Conservation (phyloP, 2,888 invertebrate species). For the Leptarthrus brevirostris region DNA sequence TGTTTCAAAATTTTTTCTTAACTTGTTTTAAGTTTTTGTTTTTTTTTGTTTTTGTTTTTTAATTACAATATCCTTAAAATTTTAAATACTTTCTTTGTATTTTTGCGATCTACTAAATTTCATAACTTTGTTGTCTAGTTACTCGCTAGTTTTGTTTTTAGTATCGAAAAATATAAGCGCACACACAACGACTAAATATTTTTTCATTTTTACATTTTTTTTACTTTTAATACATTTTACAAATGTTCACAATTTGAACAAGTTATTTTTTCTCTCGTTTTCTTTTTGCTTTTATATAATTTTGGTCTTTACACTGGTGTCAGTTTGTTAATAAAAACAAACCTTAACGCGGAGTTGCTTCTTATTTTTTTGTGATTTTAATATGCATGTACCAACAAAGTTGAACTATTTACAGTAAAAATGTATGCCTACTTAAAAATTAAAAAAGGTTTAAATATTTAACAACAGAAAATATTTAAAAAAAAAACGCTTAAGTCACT, state of each 20-base stretch:
- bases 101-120: slow-evolving; percentile 14
- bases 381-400: slow-evolving; percentile 47
- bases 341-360: slow-evolving; percentile 23
- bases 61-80: slow-evolving; percentile 25
- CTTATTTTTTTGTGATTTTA: slow-evolving; percentile 17
- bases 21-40: background rate
- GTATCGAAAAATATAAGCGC: slow-evolving; percentile 55
- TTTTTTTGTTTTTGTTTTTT: slow-evolving; percentile 8
- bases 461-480: slow-evolving; percentile 33
- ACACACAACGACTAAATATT: slow-evolving; percentile 54
- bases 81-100: slow-evolving; percentile 42
- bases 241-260: slow-evolving; percentile 42
- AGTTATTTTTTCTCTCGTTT: slow-evolving; percentile 11
- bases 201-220: slow-evolving; percentile 25
- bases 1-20: slow-evolving; percentile 30
- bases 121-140: slow-evolving; percentile 3
- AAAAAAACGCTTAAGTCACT: slow-evolving; percentile 48
- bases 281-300: slow-evolving; percentile 46
- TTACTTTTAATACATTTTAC: slow-evolving; percentile 43
- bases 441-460: slow-evolving; percentile 28
- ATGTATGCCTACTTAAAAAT: slow-evolving; percentile 38
- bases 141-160: slow-evolving; percentile 34
- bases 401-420: slow-evolving; percentile 43
- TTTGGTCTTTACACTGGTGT: slow-evolving; percentile 44
- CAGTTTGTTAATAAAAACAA: slow-evolving; percentile 29